Base-by-base conservation (phyloP, 2,113 vertebrate species). In the Indri indri region DNA sequence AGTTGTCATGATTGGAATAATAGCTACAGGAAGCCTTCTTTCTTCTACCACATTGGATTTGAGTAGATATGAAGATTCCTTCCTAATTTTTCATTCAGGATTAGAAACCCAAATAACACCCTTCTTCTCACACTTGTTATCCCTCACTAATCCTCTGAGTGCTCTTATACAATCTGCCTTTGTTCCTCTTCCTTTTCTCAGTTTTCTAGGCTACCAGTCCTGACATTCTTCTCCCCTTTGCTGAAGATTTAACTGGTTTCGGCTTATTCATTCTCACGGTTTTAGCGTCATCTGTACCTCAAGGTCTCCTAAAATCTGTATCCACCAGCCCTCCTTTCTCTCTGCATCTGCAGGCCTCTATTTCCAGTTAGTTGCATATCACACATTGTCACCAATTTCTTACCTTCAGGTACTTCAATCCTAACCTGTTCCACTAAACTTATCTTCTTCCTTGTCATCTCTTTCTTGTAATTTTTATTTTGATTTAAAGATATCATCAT, bases 61-160 rank as follows among this genome's bases (percentile, higher is more conserved):
- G 50, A 79, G n/a, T 47, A 63, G 18, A 84, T 47, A 22, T n/a
- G n/a, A 61, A 76, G 66, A 91, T 16, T 3, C 25, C 25, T 6
- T 73, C 47, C 50, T 88, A 50, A 42, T n/a, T 89, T 77, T 90
- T 30, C 40, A 32, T 57, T 82, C 18, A 45, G 40, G 3, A 40
- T 82, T 45, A n/a, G 66, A 81, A 91, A 74, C 22, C 32, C 11
- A 68, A 94, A 71, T 57, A 81, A 45, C 27, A 34, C 18, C 65
- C 20, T 79, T 66, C 42, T 59, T 90, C 59, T 63, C 61, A 54
- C 17, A 30, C 42, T 74, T 66, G 12, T 10, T 27, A 34, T 34
- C 18, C 14, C 18, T 61, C 37, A 40, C 34, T 30, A 40, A 47
- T 40, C 61, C 42, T 57, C n/a, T 32, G 66, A 42, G 16, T 4